phyloP scores from a whole-genome alignment of 2,888 invertebrate species.

The Metalampra italica region DNA sequence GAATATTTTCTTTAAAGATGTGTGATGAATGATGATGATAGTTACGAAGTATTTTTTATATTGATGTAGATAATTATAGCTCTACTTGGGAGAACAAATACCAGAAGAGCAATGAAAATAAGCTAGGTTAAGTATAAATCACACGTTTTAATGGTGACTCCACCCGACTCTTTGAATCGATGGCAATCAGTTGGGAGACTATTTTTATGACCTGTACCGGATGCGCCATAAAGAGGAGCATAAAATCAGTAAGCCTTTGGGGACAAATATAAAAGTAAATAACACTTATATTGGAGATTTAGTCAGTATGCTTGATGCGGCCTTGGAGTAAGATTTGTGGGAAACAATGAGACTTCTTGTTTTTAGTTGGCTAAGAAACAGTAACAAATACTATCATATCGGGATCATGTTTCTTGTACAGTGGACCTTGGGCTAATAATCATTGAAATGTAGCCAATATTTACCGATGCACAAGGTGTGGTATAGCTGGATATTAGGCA shows the following conservation, averaged over 20 bases:
- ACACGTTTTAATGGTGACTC: slow-evolving; percentile 64
- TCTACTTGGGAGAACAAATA: not conserved
- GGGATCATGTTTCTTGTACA: too few species aligned
- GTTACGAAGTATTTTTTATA: too few species aligned
- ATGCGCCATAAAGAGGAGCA: slow-evolving; percentile 68
- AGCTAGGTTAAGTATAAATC: slow-evolving; percentile 46
- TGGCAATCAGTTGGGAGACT: slow-evolving; percentile 67
- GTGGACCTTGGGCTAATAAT: too few species aligned
- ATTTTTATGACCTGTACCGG: slow-evolving; percentile 70
- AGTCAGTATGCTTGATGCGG: slow-evolving; percentile 38
- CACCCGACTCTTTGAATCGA: slow-evolving; percentile 55
- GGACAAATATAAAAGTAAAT: slow-evolving; percentile 71
- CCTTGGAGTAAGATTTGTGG: slow-evolving; percentile 29
- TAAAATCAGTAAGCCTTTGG: slow-evolving; percentile 69
- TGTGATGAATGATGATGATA: too few species aligned
- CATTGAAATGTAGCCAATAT: too few species aligned
- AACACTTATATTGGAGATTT: slow-evolving; percentile 67
- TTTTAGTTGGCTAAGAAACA: too few species aligned
- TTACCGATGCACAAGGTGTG: too few species aligned
- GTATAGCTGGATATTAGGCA: too few species aligned
- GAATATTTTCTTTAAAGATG: too few species aligned
- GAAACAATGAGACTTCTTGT: slow-evolving; percentile 24
- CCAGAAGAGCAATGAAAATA: not conserved
- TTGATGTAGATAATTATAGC: too few species aligned
- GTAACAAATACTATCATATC: too few species aligned